phyloP scores from a whole-genome alignment of 2,113 vertebrate genomes.

The Trochalopteron elliotii region DNA sequence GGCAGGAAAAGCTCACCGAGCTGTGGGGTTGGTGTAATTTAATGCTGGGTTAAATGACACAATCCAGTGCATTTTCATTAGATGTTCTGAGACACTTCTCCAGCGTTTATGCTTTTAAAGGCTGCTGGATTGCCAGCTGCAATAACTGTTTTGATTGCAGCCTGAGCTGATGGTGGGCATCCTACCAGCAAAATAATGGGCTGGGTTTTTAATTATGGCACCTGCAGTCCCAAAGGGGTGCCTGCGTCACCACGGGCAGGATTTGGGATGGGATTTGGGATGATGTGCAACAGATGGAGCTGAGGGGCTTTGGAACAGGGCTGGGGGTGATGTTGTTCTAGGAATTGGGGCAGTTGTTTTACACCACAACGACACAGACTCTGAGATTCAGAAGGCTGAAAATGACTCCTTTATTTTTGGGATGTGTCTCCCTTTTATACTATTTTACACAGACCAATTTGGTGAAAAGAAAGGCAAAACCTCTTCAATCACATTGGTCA shows the following conservation, averaged over 20 bases:
- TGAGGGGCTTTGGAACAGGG: rapidly evolving
- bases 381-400: no score
- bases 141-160: conserved; percentile 63
- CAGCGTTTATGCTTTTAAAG: conserved; percentile 34
- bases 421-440: no score
- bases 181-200: conserved; percentile 54
- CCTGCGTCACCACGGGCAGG: not conserved
- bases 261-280: not conserved
- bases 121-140: conserved; percentile 58
- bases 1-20: conserved; percentile 1
- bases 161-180: conserved; percentile 52
- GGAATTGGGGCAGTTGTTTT: no score
- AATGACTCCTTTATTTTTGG: no score
- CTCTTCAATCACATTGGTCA: no score
- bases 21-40: conserved; percentile 45
- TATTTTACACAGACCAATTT: no score
- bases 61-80: conserved; percentile 60
- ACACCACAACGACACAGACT: no score
- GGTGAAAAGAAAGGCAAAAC: no score
- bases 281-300: not conserved
- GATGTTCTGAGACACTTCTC: conserved; percentile 48
- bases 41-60: conserved; percentile 64
- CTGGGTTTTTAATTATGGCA: conserved; percentile 55
- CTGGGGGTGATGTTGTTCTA: not conserved
- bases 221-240: conserved; percentile 22